phyloP scores from a whole-genome alignment of 2,113 vertebrate species.

The Chrysochloris asiatica region DNA sequence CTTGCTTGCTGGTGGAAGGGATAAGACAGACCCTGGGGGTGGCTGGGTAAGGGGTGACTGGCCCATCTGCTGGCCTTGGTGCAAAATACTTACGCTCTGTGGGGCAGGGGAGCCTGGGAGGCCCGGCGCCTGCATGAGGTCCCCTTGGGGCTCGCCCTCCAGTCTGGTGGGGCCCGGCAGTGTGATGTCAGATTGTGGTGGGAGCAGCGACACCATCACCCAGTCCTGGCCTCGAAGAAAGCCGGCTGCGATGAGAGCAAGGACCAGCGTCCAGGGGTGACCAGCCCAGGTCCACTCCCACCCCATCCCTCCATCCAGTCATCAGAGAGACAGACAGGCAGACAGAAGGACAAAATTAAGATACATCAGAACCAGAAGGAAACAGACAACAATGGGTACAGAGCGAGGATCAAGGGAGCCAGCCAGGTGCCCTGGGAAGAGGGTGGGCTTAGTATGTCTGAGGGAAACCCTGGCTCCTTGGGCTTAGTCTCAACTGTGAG shows the following conservation, averaged over 20 bases:
- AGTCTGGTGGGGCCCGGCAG: slow-evolving; percentile 82
- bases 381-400: not conserved
- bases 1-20: slow-evolving; percentile 3
- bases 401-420: not conserved
- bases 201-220: slow-evolving; percentile 86
- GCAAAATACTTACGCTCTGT: slow-evolving; percentile 82
- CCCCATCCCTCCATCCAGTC: not conserved
- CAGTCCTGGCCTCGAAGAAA: slow-evolving; percentile 79
- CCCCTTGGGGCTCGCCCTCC: slow-evolving; percentile 82
- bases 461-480: not conserved
- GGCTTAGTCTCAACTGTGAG: not conserved
- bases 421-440: not conserved
- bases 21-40: not conserved
- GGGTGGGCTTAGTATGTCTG: not conserved
- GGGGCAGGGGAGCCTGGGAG: slow-evolving; percentile 82
- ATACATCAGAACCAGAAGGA: not conserved
- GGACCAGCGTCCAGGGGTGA: slow-evolving; percentile 43
- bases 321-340: not conserved
- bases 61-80: not conserved
- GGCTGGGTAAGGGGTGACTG: not conserved
- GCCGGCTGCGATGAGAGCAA: slow-evolving; percentile 71
- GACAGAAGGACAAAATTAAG: not conserved
- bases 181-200: slow-evolving; percentile 83
- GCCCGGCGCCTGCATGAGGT: slow-evolving; percentile 85
- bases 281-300: not conserved